Percentiles rank a stretch among this genome's conserved stretches.
These are phyloP conservation scores for Formica aserva DNA, from an alignment of 2,888 invertebrate species.

Conservation along the genomic window DNA sequence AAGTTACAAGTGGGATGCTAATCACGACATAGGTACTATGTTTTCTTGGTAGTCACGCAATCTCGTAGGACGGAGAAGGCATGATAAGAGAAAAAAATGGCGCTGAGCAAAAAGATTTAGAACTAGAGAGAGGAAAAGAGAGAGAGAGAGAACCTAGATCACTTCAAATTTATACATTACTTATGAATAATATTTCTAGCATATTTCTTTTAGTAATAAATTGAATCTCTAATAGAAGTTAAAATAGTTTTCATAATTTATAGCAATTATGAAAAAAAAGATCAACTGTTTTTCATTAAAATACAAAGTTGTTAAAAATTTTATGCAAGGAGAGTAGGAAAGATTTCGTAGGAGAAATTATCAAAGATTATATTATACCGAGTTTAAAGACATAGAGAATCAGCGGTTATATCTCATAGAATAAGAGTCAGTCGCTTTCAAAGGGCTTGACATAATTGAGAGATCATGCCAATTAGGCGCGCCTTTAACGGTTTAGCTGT, in stretches of 20 bases:
- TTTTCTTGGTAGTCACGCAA: slow-evolving; percentile 59
- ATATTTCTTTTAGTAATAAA: slow-evolving; percentile 5
- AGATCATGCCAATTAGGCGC: slow-evolving; percentile 62
- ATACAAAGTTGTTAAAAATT: neutral
- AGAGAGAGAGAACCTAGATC: neutral
- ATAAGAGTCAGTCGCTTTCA: slow-evolving; percentile 27
- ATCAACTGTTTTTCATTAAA: neutral
- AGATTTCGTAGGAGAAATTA: neutral
- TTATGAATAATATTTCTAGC: slow-evolving; percentile 4
- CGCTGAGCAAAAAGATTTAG: neutral
- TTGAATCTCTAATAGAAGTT: slow-evolving; percentile 5
- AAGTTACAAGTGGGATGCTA: slow-evolving; percentile 56
- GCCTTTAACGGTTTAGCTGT: slow-evolving; percentile 48
- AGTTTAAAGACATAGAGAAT: neutral
- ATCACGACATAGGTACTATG: slow-evolving; percentile 47
- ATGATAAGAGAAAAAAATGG: slow-evolving; percentile 17
- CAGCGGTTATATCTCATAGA: neutral
- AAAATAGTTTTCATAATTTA: neutral
- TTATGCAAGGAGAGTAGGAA: neutral
- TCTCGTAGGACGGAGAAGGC: slow-evolving; percentile 41
- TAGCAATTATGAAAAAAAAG: neutral
- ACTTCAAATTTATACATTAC: slow-evolving; percentile 8
- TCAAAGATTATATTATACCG: neutral
- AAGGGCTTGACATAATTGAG: slow-evolving; percentile 60
- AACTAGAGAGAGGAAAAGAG: neutral